A percentile compares a stretch with the other conserved stretches of the same genome.
These are phyloP conservation scores for Pseudoatta argentina DNA, from an alignment of 1,140 invertebrate species.

Conservation along the genomic window DNA sequence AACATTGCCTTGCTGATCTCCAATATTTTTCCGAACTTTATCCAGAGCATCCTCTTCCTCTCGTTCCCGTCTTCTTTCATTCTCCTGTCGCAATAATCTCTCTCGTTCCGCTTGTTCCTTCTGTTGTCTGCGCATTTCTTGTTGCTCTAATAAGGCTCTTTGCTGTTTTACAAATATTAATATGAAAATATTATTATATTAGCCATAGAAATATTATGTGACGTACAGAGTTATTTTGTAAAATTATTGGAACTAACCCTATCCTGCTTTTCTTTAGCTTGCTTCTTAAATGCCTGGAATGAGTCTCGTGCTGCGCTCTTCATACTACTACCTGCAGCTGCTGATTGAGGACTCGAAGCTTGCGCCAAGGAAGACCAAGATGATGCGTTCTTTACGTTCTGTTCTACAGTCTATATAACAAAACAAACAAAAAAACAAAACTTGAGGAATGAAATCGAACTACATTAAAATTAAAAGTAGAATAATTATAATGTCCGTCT, in stretches of 20 bases:
- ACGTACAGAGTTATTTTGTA: neutral
- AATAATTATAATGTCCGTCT: no score
- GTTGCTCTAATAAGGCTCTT: constrained; percentile 93
- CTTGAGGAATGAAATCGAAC: no score
- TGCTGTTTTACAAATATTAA: constrained; percentile 85
- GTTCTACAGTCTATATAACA: constrained; percentile 85
- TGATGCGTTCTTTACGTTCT: constrained; percentile 95
- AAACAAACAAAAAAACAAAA: constrained; percentile 37
- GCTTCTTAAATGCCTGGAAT: constrained; percentile 96
- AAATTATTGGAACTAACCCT: constrained; percentile 86
- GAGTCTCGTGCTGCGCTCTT: constrained; percentile 89
- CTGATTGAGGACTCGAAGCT: constrained; percentile 90
- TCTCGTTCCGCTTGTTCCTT: constrained; percentile 95
- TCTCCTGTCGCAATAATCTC: constrained; percentile 91
- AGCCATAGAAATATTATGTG: neutral
- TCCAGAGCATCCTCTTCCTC: constrained; percentile 94
- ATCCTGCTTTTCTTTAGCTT: constrained; percentile 97
- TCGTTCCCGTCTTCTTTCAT: constrained; percentile 91
- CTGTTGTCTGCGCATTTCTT: constrained; percentile 90
- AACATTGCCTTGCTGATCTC: constrained; percentile 81
- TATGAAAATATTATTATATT: constrained; percentile 19
- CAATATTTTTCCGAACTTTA: constrained; percentile 88
- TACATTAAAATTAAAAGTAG: no score
- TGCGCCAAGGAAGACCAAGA: constrained; percentile 97
- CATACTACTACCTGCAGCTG: constrained; percentile 87